Base-by-base conservation (phyloP, 2,888 invertebrate species). In the Asteroscopus sphinx region DNA sequence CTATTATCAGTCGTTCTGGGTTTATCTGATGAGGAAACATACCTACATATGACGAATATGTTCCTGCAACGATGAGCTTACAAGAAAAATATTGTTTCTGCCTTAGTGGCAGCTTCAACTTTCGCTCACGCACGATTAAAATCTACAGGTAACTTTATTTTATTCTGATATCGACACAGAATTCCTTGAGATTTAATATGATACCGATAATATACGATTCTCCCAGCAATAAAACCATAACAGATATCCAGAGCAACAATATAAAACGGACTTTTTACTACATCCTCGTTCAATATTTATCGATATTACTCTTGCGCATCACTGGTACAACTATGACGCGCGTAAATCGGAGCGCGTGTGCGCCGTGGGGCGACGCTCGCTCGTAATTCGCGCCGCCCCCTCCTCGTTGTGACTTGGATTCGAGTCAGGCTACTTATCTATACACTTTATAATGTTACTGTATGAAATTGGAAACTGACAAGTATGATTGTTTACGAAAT, bases 331-430 rank as follows among this genome's bases (percentile, higher is more conserved):
- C 79, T 87, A 82, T 85, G 86, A 84, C 83, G 89, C 92, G 93
- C 93, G 93, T 92, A 93, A 93, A 93, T 93, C 91, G 91, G 85
- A 83, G 89, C 92, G 92, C 93, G 93, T 93, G 93, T 88, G 88
- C 90, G 89, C 91, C 92, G 82, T 66, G 79, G 89, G 91, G 89
- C 89, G 86, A 84, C 81, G 80, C 86, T 73, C 68, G 81, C 82
- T 90, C 89, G 90, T 92, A 91, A 92, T 91, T 91, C 91, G 91
- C 88, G 88, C 87, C 87, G 85, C 87, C 84, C 86, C 81, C 84
- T 68, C 70, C 70, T 76, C 59, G 58, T 68, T 74, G 69, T 52
- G 54, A 40, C 54, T 56, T 25, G 57, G 65, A 66, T 63, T 65
- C 62, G 73, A 66, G 33, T 48, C 63, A 48, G 42, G 58, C 70